Percentiles rank a stretch among this genome's conserved stretches.
Evolutionary conservation across 2,888 invertebrate genomes (phyloP).

Genomic region (Hirtodrosophila histrioides): DNA sequence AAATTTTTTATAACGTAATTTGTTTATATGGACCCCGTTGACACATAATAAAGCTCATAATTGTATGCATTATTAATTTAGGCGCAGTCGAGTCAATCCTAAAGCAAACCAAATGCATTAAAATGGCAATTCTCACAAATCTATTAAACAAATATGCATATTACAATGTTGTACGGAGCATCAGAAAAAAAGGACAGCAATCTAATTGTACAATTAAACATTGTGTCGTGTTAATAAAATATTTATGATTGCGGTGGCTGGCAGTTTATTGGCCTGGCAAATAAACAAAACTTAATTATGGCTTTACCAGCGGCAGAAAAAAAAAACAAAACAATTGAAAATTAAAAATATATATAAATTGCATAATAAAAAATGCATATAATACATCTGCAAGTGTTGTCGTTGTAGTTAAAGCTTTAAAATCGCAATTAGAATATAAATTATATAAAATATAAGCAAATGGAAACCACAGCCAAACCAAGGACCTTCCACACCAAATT

Average conservation of each 20-base stretch:
- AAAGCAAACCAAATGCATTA: conserved; percentile 19
- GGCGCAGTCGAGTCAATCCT: conserved; percentile 45
- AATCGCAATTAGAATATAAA: conserved; percentile 13
- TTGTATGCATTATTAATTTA: conserved; percentile 73
- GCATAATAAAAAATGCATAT: conserved; percentile 7
- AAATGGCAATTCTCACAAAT: conserved; percentile 33
- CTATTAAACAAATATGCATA: conserved; percentile 52
- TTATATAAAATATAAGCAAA: conserved; percentile 16
- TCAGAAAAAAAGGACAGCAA: conserved; percentile 15
- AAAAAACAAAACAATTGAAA: conserved; percentile 19
- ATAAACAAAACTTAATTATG: conserved; percentile 75
- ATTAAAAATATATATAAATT: conserved; percentile 17
- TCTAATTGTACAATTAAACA: conserved; percentile 68
- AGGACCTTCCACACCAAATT: conserved; percentile 34
- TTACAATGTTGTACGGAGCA: conserved; percentile 21
- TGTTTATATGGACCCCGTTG: conserved; percentile 21
- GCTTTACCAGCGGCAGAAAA: conserved; percentile 15
- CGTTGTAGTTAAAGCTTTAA: conserved; percentile 4
- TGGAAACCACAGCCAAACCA: conserved; percentile 45
- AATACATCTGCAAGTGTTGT: background rate
- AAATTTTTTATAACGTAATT: conserved; percentile 21
- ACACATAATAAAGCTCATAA: conserved; percentile 47
- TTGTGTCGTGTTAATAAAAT: conserved; percentile 74
- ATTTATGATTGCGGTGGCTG: conserved; percentile 66
- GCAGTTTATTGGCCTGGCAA: conserved; percentile 60